Percentiles rank a stretch among this genome's conserved stretches.
Conservation (phyloP, 2,113 vertebrate species). For the Eublepharis macularius region DNA sequence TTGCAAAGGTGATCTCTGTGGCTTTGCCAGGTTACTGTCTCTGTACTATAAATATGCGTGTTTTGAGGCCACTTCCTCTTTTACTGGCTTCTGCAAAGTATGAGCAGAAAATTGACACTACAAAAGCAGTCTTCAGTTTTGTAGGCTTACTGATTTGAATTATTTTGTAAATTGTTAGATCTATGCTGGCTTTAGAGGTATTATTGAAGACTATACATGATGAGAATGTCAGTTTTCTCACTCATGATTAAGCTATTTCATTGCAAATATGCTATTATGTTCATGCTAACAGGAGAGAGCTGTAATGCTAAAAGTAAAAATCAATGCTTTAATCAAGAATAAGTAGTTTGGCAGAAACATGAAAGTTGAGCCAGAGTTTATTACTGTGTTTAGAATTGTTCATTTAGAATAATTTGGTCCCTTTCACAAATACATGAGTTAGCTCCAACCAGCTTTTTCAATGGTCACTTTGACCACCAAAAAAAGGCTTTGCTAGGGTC, state of each 20-base stretch:
- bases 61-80: not conserved
- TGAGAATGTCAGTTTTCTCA: not conserved
- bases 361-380: not conserved
- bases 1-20: not conserved
- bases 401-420: too few species aligned
- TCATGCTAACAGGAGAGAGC: not conserved
- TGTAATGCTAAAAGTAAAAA: conserved; percentile 12
- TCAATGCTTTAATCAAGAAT: not conserved
- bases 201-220: not conserved
- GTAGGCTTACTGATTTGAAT: not conserved
- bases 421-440: too few species aligned
- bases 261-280: not conserved
- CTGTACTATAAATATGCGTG: not conserved
- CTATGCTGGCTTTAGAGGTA: not conserved
- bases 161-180: not conserved
- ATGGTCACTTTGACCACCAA: too few species aligned
- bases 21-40: not conserved
- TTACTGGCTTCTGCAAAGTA: not conserved
- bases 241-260: not conserved
- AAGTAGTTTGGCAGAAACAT: not conserved
- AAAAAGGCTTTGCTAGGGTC: too few species aligned
- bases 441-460: too few species aligned
- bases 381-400: not conserved
- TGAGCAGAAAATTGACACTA: not conserved
- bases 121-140: not conserved